phyloP scores from a whole-genome alignment of 2,888 invertebrate genomes.

The Pachymerium ferrugineum region DNA sequence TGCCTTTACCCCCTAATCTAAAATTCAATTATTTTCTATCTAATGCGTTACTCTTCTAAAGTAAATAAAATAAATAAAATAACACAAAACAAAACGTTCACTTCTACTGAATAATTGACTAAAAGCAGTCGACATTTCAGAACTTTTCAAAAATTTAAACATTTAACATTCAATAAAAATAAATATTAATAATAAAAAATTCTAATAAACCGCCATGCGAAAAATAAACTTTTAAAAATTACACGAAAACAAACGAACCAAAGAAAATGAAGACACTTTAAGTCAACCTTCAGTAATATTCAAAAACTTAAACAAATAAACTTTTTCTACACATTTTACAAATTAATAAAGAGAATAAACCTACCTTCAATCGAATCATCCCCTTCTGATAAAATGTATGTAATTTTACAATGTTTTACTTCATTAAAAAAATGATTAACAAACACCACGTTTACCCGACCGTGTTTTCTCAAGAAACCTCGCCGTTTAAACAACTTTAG shows the following conservation, averaged over 20 bases:
- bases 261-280: too few species aligned
- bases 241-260: too few species aligned
- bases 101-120: not conserved
- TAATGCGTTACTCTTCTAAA: not conserved
- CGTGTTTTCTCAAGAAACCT: too few species aligned
- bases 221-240: too few species aligned
- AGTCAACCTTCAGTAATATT: too few species aligned
- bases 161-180: not conserved
- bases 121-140: not conserved
- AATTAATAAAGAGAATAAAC: not conserved
- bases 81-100: not conserved
- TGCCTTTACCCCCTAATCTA: not conserved
- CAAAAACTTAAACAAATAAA: not conserved
- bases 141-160: not conserved
- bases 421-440: not conserved
- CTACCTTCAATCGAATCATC: constrained; percentile 19
- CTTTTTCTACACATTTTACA: not conserved
- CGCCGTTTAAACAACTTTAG: too few species aligned
- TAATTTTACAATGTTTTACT: not conserved
- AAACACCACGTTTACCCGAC: not conserved
- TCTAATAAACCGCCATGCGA: too few species aligned
- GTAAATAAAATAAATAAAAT: not conserved
- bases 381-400: constrained; percentile 14
- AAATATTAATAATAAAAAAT: too few species aligned
- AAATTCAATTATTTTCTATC: not conserved